Percentiles rank a stretch among this genome's conserved stretches.
Conservation (phyloP, 2,113 vertebrate species). For the Erinaceus europaeus region DNA sequence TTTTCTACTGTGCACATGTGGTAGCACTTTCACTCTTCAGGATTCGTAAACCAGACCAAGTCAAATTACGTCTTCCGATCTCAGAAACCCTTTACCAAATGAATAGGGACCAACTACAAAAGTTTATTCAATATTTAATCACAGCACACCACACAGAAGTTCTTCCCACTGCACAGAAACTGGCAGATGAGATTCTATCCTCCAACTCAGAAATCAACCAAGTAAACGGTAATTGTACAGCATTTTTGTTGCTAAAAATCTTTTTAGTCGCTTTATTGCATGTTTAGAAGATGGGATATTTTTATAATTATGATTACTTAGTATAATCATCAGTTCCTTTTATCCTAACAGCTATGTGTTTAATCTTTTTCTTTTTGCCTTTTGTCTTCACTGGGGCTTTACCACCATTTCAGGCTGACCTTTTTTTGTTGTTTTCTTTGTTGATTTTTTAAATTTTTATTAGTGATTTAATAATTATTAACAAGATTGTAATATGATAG, state of each 20-base stretch:
- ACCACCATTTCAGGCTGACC: too few species aligned
- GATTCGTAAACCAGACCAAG: conserved; percentile 97
- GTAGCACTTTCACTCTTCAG: conserved; percentile 98
- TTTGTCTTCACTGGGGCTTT: not conserved
- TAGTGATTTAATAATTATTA: too few species aligned
- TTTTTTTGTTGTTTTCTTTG: too few species aligned
- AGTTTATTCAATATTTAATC: conserved; percentile 99
- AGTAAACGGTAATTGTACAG: conserved; percentile 90
- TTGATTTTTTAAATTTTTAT: too few species aligned
- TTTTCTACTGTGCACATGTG: conserved; percentile 98
- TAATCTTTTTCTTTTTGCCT: conserved; percentile 5
- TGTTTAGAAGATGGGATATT: conserved; percentile 1
- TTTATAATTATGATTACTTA: conserved; percentile 39
- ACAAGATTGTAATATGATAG: too few species aligned
- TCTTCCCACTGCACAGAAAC: conserved; percentile 96
- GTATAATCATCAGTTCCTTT: conserved; percentile 20
- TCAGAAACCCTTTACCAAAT: conserved; percentile 99
- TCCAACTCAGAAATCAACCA: conserved; percentile 99
- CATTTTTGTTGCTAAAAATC: conserved; percentile 49
- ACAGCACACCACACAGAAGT: conserved; percentile 99
- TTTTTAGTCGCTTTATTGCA: conserved; percentile 30
- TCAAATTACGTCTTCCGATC: conserved; percentile 98
- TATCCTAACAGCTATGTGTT: conserved; percentile 19
- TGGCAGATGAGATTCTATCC: conserved; percentile 99
- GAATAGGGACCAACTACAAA: conserved; percentile 99